Conservation (phyloP, 2,888 invertebrate genomes). For the Lampropteryx suffumata region DNA sequence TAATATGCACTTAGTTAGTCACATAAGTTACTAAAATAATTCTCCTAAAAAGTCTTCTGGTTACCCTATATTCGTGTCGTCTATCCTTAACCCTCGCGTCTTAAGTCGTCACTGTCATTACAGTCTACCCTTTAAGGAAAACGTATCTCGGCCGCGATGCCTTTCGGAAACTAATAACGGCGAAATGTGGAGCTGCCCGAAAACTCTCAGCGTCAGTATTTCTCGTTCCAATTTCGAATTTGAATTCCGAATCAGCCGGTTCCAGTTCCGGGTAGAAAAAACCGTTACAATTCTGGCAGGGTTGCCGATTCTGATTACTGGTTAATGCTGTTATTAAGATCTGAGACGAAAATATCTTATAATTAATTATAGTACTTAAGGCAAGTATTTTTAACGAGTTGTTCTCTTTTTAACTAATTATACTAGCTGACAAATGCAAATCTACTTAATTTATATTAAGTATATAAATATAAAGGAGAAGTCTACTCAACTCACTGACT, state of each 20-base stretch:
- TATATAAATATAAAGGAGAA: too few species aligned
- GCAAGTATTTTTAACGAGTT: too few species aligned
- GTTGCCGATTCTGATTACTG: not conserved
- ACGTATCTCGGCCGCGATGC: slow-evolving; percentile 5
- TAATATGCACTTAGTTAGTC: too few species aligned
- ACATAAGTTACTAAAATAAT: too few species aligned
- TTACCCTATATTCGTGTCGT: slow-evolving; percentile 5
- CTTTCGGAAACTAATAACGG: slow-evolving; percentile 25
- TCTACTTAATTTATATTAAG: too few species aligned
- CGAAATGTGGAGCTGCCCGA: slow-evolving; percentile 23
- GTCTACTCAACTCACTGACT: too few species aligned
- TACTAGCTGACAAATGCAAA: too few species aligned
- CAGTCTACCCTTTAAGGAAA: slow-evolving; percentile 23
- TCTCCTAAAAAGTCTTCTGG: too few species aligned
- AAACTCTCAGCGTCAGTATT: slow-evolving; percentile 42
- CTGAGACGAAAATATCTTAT: not conserved
- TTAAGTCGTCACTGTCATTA: slow-evolving; percentile 11
- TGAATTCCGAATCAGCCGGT: slow-evolving; percentile 53
- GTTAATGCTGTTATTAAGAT: slow-evolving; percentile 1
- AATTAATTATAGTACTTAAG: too few species aligned
- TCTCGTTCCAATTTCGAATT: slow-evolving; percentile 58
- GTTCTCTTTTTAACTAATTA: too few species aligned
- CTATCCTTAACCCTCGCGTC: slow-evolving; percentile 4
- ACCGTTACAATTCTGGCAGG: slow-evolving; percentile 23
- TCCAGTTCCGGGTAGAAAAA: slow-evolving; percentile 31